These are phyloP conservation scores for Tachycineta bicolor DNA, from an alignment of 2,113 vertebrate species.

Conservation along the genomic window DNA sequence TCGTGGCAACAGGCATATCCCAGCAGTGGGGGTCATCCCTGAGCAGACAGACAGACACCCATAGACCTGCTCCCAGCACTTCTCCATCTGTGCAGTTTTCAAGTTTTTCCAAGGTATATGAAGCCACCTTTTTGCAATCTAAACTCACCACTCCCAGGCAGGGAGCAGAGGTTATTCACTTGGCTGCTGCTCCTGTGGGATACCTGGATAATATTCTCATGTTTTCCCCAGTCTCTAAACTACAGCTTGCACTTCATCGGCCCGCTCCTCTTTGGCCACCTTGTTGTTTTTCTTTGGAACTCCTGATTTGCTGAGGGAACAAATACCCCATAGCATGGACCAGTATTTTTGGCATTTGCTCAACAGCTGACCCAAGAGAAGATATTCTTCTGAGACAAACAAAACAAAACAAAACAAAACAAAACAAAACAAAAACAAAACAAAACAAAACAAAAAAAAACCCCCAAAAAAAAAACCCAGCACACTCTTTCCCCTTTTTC, in stretches of 20 bases:
- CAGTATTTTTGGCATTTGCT: not conserved
- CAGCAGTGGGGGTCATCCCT: not conserved
- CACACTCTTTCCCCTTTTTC: not conserved
- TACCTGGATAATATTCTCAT: not conserved
- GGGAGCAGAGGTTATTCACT: not conserved
- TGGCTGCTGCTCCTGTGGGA: not conserved
- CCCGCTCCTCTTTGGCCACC: not conserved
- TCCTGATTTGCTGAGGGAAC: not conserved
- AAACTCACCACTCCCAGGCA: not conserved
- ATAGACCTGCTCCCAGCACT: not conserved
- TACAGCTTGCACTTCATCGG: not conserved
- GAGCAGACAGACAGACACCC: not conserved
- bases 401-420: rapidly evolving
- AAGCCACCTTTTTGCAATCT: not conserved
- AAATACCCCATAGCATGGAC: not conserved
- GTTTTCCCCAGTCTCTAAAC: not conserved
- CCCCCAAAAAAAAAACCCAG: not conserved
- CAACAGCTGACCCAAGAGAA: not conserved
- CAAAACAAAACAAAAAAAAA: rapidly evolving
- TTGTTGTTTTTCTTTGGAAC: not conserved
- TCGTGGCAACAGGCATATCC: not conserved
- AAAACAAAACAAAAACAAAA: rapidly evolving
- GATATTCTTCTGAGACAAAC: not conserved
- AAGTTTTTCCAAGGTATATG: not conserved
- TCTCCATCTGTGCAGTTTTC: not conserved